Evolutionary conservation across 2,797 vertebrate genomes (phyloP).

Genomic region (Takifugu ocellatus): DNA sequence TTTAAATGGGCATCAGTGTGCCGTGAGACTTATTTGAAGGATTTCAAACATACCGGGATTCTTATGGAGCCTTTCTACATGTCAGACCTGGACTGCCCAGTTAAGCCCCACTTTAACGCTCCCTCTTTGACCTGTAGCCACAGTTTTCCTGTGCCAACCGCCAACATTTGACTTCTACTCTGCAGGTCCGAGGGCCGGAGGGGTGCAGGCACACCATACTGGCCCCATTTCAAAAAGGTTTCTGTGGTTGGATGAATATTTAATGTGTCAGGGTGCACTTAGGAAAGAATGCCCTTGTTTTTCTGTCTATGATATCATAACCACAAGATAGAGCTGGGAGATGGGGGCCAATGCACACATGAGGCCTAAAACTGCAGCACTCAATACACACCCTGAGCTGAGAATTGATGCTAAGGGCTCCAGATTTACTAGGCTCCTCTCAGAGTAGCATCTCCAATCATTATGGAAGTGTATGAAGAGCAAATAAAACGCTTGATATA

Average conservation of each 20-base stretch:
- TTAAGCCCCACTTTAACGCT: conserved; percentile 36
- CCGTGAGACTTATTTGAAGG: too few species aligned
- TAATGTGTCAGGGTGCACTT: conserved; percentile 82
- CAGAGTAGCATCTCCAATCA: conserved; percentile 70
- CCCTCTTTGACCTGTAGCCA: conserved; percentile 30
- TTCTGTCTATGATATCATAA: conserved; percentile 85
- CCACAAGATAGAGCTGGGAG: conserved; percentile 80
- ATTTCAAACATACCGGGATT: too few species aligned
- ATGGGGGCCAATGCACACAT: conserved; percentile 67
- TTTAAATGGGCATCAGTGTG: not conserved
- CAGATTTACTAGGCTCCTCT: conserved; percentile 75
- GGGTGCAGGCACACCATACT: conserved; percentile 52
- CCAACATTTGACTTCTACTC: conserved; percentile 64
- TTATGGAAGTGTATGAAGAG: conserved; percentile 68
- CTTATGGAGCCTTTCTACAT: too few species aligned
- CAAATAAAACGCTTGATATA: conserved; percentile 75
- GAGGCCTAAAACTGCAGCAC: conserved; percentile 66
- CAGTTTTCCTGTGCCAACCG: conserved; percentile 31
- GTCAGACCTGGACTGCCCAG: conserved; percentile 1
- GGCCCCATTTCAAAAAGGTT: conserved; percentile 70
- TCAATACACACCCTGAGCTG: conserved; percentile 59
- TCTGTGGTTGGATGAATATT: conserved; percentile 80
- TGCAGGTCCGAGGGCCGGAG: conserved; percentile 48
- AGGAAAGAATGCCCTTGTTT: conserved; percentile 78
- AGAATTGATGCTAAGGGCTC: conserved; percentile 68